These are phyloP conservation scores for Lota lota DNA, from an alignment of 2,113 vertebrate genomes.

Conservation along the genomic window DNA sequence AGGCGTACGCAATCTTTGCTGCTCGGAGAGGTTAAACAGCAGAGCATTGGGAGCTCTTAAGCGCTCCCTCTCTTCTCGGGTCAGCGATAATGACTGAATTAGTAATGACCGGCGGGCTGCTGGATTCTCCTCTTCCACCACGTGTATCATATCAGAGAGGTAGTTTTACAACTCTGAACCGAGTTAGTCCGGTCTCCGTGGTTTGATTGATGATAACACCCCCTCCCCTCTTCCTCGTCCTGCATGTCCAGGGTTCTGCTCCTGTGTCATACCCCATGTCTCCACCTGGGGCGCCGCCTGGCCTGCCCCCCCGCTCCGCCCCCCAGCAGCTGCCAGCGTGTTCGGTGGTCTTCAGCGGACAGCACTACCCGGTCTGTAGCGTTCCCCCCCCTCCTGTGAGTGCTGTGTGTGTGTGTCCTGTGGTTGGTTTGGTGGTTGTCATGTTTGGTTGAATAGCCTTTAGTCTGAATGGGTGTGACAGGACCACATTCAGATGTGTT, in stretches of 20 bases:
- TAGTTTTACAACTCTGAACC: no score
- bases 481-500: no score
- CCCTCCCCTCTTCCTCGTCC: neutral
- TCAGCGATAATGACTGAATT: no score
- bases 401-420: conserved; percentile 9
- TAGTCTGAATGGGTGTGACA: neutral
- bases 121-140: no score
- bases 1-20: no score
- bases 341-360: conserved; percentile 95
- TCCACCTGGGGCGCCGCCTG: conserved; percentile 84
- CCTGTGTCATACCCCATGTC: conserved; percentile 92
- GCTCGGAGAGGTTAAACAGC: no score
- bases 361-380: conserved; percentile 95
- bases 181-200: no score
- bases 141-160: no score
- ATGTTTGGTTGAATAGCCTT: neutral
- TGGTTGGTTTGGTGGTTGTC: neutral
- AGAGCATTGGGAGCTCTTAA: no score
- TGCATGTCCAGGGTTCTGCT: conserved; percentile 83
- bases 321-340: conserved; percentile 94
- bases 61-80: no score
- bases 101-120: no score
- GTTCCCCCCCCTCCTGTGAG: conserved; percentile 83
- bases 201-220: neutral
- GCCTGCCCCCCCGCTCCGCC: conserved; percentile 87